Evolutionary conservation across 2,888 invertebrate genomes (phyloP).

Genomic region (Yponomeuta cagnagella): DNA sequence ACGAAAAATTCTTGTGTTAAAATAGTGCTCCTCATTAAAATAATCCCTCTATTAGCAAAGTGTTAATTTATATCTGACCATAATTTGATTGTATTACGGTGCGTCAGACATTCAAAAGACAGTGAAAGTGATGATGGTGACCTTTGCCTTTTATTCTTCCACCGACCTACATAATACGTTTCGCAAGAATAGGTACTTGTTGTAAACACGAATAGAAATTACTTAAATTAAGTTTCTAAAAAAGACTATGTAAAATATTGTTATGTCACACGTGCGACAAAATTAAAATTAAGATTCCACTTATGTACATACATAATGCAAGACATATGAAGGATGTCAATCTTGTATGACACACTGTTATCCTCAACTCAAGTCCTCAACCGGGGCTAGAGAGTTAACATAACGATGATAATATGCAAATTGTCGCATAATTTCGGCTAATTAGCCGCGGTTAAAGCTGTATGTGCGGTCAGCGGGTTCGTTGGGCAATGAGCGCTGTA

Average conservation of each 20-base stretch:
- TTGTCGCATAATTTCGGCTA: not conserved
- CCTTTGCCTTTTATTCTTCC: constrained; percentile 7
- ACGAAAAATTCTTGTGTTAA: too few species aligned
- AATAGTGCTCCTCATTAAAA: not conserved
- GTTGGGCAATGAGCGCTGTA: not conserved
- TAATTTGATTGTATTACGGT: not conserved
- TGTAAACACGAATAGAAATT: not conserved
- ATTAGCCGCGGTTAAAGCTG: not conserved
- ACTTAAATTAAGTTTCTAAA: constrained; percentile 1
- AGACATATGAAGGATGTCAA: not conserved
- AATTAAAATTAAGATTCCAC: not conserved
- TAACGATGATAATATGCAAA: constrained; percentile 2
- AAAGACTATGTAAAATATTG: not conserved
- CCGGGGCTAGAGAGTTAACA: not conserved
- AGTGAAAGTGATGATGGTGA: constrained; percentile 4
- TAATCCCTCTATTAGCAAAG: not conserved
- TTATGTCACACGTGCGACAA: not conserved
- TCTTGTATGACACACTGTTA: not conserved
- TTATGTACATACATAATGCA: not conserved
- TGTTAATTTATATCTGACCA: not conserved
- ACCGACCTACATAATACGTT: not conserved
- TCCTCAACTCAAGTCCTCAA: not conserved
- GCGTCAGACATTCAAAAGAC: not conserved
- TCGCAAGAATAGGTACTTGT: not conserved
- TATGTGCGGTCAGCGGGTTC: not conserved